phyloP scores from a whole-genome alignment of 2,888 invertebrate species.

The Matsumyia berberina region DNA sequence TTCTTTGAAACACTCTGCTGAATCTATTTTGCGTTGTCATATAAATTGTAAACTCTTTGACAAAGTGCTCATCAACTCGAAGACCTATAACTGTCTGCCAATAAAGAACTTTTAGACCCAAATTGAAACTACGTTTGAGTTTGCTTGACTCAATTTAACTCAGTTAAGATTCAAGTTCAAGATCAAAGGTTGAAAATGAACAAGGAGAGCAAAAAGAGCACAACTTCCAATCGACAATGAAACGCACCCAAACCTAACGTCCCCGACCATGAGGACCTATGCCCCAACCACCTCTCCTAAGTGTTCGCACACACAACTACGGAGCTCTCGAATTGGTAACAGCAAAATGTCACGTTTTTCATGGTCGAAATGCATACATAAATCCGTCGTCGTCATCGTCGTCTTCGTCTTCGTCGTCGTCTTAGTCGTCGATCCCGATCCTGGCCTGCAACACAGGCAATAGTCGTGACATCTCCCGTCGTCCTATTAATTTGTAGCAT shows the following conservation, averaged over 20 bases:
- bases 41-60: too few relatives aligned
- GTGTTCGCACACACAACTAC: slow-evolving; percentile 26
- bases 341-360: slow-evolving; percentile 84
- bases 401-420: slow-evolving; percentile 67
- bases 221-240: slow-evolving; percentile 58
- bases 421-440: slow-evolving; percentile 57
- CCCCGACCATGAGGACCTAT: slow-evolving; percentile 4
- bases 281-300: neutral
- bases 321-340: slow-evolving; percentile 80
- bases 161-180: slow-evolving; percentile 52
- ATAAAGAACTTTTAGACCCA: neutral
- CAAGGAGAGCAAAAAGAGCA: neutral
- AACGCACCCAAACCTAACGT: slow-evolving; percentile 62
- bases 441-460: slow-evolving; percentile 47
- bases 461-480: slow-evolving; percentile 83
- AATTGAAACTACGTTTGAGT: too few relatives aligned
- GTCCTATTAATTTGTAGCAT: slow-evolving; percentile 80
- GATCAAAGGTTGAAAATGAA: slow-evolving; percentile 49
- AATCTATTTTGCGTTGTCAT: too few relatives aligned
- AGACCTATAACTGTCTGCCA: too few relatives aligned
- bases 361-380: slow-evolving; percentile 80
- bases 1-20: too few relatives aligned
- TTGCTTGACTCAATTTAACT: neutral
- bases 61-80: too few relatives aligned
- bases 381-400: slow-evolving; percentile 68